Conservation (phyloP, 1,140 invertebrate genomes). For the Paraescarpia echinospica region DNA sequence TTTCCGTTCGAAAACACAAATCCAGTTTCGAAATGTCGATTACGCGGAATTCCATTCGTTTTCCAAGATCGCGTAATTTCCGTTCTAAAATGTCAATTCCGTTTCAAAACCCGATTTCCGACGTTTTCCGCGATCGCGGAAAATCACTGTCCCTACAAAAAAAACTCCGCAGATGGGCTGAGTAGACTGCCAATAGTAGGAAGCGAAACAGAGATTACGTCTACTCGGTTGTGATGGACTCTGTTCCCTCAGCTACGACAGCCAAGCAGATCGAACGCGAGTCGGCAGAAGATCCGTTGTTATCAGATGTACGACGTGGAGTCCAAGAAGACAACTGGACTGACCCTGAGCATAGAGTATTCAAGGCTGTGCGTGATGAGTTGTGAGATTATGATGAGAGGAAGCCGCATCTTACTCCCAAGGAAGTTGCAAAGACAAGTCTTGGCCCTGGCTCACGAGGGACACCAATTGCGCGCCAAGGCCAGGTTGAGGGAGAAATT, state of each 20-base stretch:
- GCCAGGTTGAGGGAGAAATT: neutral
- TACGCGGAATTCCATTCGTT: no score
- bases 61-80: no score
- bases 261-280: constrained; percentile 11
- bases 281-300: neutral
- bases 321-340: neutral
- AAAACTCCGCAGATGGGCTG: constrained; percentile 20
- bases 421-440: neutral
- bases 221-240: neutral
- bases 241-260: neutral
- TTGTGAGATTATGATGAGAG: neutral
- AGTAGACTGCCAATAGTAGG: neutral
- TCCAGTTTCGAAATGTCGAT: no score
- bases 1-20: no score
- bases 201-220: neutral
- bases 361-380: neutral
- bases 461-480: neutral
- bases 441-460: constrained; percentile 11
- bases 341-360: neutral
- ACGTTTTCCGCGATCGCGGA: no score
- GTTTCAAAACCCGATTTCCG: no score
- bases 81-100: no score
- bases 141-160: no score
- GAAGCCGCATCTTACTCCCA: constrained; percentile 9
- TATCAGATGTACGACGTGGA: neutral